Percentiles rank a stretch among this genome's conserved stretches.
Conservation (phyloP, 2,888 invertebrate genomes). For the Microplitis manilae region DNA sequence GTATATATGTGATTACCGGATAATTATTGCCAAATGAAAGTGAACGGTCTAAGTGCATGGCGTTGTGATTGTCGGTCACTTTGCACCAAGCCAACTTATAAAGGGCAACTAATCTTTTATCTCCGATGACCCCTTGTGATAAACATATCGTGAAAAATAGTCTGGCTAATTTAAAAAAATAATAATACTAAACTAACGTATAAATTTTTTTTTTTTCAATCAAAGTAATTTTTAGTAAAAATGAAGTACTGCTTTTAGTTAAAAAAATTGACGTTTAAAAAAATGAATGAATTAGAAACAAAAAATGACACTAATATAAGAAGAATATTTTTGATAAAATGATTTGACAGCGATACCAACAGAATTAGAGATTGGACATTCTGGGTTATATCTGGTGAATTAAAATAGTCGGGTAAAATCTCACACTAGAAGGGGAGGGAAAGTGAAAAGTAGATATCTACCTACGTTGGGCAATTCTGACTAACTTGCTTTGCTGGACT, state of each 20-base stretch:
- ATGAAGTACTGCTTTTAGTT: too few species aligned
- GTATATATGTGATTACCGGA: conserved; percentile 20
- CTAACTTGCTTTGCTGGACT: conserved; percentile 58
- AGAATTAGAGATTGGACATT: conserved; percentile 17
- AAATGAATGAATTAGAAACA: neutral
- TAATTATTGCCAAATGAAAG: conserved; percentile 49
- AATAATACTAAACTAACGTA: neutral
- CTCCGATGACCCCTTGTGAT: conserved; percentile 16
- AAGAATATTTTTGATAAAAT: neutral
- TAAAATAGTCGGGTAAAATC: conserved; percentile 52
- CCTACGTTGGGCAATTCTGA: conserved; percentile 61
- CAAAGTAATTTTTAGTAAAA: neutral
- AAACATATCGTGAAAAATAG: neutral
- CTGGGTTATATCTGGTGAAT: conserved; percentile 5
- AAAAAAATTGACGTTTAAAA: neutral
- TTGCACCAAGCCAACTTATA: neutral
- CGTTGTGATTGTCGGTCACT: conserved; percentile 25
- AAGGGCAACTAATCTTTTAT: conserved; percentile 22
- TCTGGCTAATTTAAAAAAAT: neutral
- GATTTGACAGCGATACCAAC: conserved; percentile 8
- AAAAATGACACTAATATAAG: neutral
- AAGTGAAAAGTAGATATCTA: conserved; percentile 63
- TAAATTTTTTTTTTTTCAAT: neutral
- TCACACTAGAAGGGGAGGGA: conserved; percentile 58
- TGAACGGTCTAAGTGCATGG: conserved; percentile 42